Evolutionary conservation across 2,113 vertebrate species (phyloP).

Genomic region (Ibidorhyncha struthersii): DNA sequence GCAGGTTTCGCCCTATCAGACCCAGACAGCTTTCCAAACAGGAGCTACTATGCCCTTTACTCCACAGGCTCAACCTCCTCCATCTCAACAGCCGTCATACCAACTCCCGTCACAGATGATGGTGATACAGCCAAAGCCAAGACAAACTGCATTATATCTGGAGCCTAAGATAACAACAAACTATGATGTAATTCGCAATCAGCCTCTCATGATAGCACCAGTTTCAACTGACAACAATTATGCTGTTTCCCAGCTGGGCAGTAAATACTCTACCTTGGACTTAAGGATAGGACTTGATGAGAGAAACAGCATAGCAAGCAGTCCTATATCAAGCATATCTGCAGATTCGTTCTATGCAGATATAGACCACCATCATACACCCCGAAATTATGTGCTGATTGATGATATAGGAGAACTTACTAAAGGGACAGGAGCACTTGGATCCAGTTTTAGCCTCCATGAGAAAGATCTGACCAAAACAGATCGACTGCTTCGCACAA

Average conservation of each 20-base stretch:
- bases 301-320: constrained; percentile 92
- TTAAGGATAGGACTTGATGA: constrained; percentile 93
- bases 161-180: constrained; percentile 94
- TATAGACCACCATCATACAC: constrained; percentile 88
- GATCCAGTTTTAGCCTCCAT: constrained; percentile 89
- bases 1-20: constrained; percentile 92
- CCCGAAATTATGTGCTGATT: constrained; percentile 93
- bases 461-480: constrained; percentile 95
- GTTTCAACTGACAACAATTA: constrained; percentile 90
- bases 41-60: constrained; percentile 90
- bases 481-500: constrained; percentile 88
- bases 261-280: constrained; percentile 92
- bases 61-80: constrained; percentile 85
- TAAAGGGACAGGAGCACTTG: constrained; percentile 85
- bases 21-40: constrained; percentile 90
- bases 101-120: constrained; percentile 91
- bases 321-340: constrained; percentile 96
- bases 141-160: constrained; percentile 87
- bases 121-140: constrained; percentile 89
- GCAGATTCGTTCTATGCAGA: constrained; percentile 97
- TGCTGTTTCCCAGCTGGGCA: constrained; percentile 86
- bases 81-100: constrained; percentile 85
- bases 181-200: constrained; percentile 95
- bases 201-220: constrained; percentile 92
- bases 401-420: constrained; percentile 97